phyloP scores from a whole-genome alignment of 2,797 vertebrate genomes.

The Australoheros facetus region DNA sequence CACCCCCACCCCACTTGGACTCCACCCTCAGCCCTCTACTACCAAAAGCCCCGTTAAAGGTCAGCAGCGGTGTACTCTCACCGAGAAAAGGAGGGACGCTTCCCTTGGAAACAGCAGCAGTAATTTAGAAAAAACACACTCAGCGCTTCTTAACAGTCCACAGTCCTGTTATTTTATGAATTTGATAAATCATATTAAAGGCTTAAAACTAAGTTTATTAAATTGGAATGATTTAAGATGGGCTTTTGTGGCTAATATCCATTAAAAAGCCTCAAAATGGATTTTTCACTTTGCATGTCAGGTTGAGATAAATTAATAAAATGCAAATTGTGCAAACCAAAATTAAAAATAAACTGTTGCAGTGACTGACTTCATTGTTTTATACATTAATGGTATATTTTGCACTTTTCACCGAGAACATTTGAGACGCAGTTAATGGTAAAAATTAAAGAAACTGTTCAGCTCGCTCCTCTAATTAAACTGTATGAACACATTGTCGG shows the following conservation, averaged over 20 bases:
- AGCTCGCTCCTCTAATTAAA: too few species aligned
- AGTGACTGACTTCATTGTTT: too few species aligned
- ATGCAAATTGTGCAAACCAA: too few species aligned
- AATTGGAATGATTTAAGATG: neutral
- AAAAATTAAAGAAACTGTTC: too few species aligned
- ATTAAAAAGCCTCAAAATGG: too few species aligned
- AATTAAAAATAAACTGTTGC: too few species aligned
- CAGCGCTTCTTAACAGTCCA: neutral
- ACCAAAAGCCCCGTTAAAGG: slow-evolving; percentile 6
- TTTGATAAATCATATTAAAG: neutral
- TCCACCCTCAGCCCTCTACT: neutral
- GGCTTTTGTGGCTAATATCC: neutral
- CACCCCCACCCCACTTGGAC: neutral
- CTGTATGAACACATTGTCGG: too few species aligned
- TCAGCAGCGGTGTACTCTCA: slow-evolving; percentile 25
- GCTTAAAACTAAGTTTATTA: neutral
- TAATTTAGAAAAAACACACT: neutral
- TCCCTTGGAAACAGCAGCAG: neutral
- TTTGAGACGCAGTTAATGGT: too few species aligned
- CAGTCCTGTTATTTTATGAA: neutral
- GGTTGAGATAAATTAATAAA: too few species aligned
- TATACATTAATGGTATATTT: too few species aligned
- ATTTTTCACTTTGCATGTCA: too few species aligned
- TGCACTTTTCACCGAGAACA: too few species aligned
- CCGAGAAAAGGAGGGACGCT: neutral